phyloP scores from a whole-genome alignment of 2,888 invertebrate species.

The Pyrrhosoma nymphula region DNA sequence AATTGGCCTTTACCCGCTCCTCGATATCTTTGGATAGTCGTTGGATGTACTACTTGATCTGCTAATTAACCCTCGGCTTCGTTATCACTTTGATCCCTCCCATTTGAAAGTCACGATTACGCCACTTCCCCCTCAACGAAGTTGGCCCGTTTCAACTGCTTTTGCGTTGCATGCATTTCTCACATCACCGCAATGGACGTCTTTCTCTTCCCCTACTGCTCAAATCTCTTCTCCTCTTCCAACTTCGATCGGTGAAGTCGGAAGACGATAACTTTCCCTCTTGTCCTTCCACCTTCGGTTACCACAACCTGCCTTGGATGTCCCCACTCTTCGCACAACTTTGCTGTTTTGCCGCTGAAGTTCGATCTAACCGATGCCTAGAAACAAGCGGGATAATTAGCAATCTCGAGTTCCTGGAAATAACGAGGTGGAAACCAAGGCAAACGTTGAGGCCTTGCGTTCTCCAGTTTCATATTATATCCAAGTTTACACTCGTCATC shows the following conservation, averaged over 20 bases:
- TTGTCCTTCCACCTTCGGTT: background rate
- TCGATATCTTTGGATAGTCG: background rate
- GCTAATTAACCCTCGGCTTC: background rate
- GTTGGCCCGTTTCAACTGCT: background rate
- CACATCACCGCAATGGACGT: slow-evolving; percentile 10
- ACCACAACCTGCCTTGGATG: background rate
- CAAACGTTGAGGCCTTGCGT: too few relatives aligned
- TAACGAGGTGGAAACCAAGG: background rate
- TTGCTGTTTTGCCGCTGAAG: background rate
- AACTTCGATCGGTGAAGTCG: background rate
- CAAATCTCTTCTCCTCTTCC: background rate
- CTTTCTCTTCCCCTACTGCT: background rate
- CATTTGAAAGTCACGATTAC: background rate
- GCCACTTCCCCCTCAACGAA: background rate
- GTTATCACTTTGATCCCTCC: background rate
- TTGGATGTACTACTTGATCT: background rate
- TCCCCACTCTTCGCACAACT: background rate
- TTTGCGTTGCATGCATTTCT: background rate
- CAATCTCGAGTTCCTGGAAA: background rate
- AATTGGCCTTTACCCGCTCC: background rate
- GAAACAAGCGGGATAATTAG: background rate
- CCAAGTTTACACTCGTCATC: too few relatives aligned
- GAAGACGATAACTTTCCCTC: background rate
- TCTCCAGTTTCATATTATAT: too few relatives aligned
- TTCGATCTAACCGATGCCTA: background rate